Evolutionary conservation across 2,113 vertebrate genomes (phyloP), one percentile per base, ranked within the genome.

Genomic region (Antigone vipio): DNA sequence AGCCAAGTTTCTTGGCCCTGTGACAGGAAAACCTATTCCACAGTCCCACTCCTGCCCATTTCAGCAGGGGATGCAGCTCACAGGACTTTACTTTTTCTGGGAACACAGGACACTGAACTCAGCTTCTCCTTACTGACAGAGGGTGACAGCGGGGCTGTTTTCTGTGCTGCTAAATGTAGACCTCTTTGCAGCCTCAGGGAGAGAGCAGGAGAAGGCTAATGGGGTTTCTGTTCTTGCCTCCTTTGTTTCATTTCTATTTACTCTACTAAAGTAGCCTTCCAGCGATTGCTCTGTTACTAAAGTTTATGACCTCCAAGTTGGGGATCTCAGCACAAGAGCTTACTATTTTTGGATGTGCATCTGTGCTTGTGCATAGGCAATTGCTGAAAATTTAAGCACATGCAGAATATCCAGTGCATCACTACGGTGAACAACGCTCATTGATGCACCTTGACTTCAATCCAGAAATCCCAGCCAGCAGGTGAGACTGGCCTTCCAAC

Each of bases 231-330:
- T 49, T 92, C 88, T 76, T 63, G 68, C 63, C 42, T 94, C 67
- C 71, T 92, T 93, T 96, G 95, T 92, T 85, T 88, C 78, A 63
- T 92, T 92, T 76, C 81, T 92, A 66, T 73, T 85, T 92, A 76
- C 66, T 82, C 82, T 92, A 76, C 66, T 82, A 34, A 73, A 85
- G 89, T 38, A 79, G 78, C 63, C 85, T 96, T 76, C 72, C 88
- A 95, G 93, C 13, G 1, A 90, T 60, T 90, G 85, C 82, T 93
- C 92, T 92, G 90, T 88, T 77, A 59, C 52, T 67, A 2, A 85
- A 93, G 90, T 96, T 94, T 92, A 93, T 35, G 91, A 94, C 92
- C 96, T 95, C 85, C 59, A 80, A 83, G 90, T 66, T 89, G 92
- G 88, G 88, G 59, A 94, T 72, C 63, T 93, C 88, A 74, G 71